Percentiles rank a stretch among this genome's conserved stretches.
phyloP scores from a whole-genome alignment of 1,140 invertebrate genomes.

The Gryllus bimaculatus region DNA sequence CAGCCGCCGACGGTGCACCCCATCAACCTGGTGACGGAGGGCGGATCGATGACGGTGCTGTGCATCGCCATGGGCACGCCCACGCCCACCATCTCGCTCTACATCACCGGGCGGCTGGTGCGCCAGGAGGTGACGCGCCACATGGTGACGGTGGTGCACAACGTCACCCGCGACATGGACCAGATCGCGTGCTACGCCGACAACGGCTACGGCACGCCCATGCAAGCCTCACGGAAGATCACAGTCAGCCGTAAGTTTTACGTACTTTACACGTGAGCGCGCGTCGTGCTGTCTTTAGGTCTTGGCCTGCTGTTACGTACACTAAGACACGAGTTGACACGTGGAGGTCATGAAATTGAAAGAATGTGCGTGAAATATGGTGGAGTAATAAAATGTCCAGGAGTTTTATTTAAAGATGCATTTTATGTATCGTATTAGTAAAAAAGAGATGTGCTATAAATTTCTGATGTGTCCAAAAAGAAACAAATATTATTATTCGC shows the following conservation, averaged over 20 bases:
- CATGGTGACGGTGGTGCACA: conserved; percentile 71
- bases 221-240: conserved; percentile 65
- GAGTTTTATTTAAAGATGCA: too few species aligned
- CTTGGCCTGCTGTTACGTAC: too few species aligned
- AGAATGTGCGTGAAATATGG: too few species aligned
- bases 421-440: too few species aligned
- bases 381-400: too few species aligned
- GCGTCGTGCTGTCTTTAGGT: too few species aligned
- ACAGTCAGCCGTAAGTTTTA: conserved; percentile 52
- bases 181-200: conserved; percentile 75
- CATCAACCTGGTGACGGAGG: conserved; percentile 67
- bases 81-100: conserved; percentile 69
- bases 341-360: too few species aligned
- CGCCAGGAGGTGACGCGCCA: conserved; percentile 65
- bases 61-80: conserved; percentile 76
- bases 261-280: too few species aligned
- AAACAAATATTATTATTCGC: too few species aligned
- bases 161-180: conserved; percentile 71
- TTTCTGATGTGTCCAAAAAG: too few species aligned
- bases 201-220: conserved; percentile 73
- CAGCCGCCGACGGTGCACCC: conserved; percentile 72
- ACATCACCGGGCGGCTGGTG: conserved; percentile 62
- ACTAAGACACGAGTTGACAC: too few species aligned
- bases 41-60: conserved; percentile 70
- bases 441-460: too few species aligned